A percentile compares a stretch with the other conserved stretches of the same genome.
phyloP scores from a whole-genome alignment of 2,797 vertebrate genomes.

The Oryzias sinensis region DNA sequence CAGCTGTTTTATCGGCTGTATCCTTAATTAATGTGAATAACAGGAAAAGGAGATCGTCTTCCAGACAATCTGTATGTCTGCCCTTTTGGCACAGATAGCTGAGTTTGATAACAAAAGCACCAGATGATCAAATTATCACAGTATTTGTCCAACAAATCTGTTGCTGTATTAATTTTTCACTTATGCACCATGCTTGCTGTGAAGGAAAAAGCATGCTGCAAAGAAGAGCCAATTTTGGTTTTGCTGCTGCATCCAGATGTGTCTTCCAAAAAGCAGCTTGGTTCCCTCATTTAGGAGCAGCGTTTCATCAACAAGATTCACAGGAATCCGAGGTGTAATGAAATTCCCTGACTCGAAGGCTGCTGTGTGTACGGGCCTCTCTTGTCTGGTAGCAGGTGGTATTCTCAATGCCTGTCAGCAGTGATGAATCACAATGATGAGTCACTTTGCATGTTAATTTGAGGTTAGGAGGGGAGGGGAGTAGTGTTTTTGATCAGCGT shows the following conservation, averaged over 20 bases:
- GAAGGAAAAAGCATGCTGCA: slow-evolving; percentile 18
- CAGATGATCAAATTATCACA: slow-evolving; percentile 63
- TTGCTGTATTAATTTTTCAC: slow-evolving; percentile 46
- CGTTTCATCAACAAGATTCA: slow-evolving; percentile 33
- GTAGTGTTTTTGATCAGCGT: slow-evolving; percentile 2
- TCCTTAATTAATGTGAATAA: slow-evolving; percentile 8
- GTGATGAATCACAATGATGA: slow-evolving; percentile 30
- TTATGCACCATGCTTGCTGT: slow-evolving; percentile 23
- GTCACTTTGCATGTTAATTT: slow-evolving; percentile 18
- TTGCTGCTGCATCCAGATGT: slow-evolving; percentile 34
- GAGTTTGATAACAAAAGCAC: slow-evolving; percentile 38
- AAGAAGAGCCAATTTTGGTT: slow-evolving; percentile 23
- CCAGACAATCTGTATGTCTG: slow-evolving; percentile 11
- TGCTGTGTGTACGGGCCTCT: slow-evolving; percentile 6
- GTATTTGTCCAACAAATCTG: slow-evolving; percentile 60
- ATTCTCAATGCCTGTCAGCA: slow-evolving; percentile 27
- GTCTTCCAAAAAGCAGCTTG: slow-evolving; percentile 48
- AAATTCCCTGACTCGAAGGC: slow-evolving; percentile 31
- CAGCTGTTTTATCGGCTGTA: background rate
- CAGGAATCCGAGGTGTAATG: slow-evolving; percentile 26
- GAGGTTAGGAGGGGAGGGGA: background rate
- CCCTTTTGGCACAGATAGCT: slow-evolving; percentile 9
- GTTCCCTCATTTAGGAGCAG: slow-evolving; percentile 26
- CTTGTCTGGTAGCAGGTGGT: slow-evolving; percentile 45
- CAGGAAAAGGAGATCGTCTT: background rate